Evolutionary conservation across 2,113 vertebrate species (phyloP).

Genomic region (Gnathonemus echidnorhynchus): DNA sequence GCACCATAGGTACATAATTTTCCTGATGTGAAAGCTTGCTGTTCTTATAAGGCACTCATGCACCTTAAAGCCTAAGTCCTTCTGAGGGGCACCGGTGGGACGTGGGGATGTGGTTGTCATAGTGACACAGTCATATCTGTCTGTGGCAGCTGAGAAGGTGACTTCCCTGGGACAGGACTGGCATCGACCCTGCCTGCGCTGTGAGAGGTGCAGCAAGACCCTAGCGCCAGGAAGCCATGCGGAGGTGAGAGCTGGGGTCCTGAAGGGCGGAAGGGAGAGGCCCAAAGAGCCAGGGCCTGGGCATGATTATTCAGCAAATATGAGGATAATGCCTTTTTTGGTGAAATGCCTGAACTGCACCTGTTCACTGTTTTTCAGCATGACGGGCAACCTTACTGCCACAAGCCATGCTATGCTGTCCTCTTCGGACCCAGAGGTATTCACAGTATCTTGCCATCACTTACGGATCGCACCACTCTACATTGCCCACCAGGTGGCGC

Average conservation of each 20-base stretch:
- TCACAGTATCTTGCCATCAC: not conserved
- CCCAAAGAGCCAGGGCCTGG: not conserved
- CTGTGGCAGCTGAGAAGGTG: conserved; percentile 83
- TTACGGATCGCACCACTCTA: not conserved
- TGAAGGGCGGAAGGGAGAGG: not conserved
- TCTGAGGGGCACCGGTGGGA: not conserved
- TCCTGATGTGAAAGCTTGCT: not conserved
- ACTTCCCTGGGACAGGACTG: conserved; percentile 96
- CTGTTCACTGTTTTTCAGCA: conserved; percentile 60
- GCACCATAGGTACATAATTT: not conserved
- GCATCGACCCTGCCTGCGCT: conserved; percentile 93
- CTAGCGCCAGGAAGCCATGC: conserved; percentile 86
- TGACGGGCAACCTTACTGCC: conserved; percentile 88
- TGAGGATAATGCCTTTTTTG: not conserved
- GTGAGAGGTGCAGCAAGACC: conserved; percentile 89
- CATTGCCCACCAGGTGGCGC: conserved; percentile 54
- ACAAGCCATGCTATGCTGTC: conserved; percentile 90
- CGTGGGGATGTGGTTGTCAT: not conserved
- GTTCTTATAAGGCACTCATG: not conserved
- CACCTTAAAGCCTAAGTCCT: not conserved
- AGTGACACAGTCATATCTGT: conserved; percentile 27
- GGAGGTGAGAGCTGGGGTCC: conserved; percentile 63
- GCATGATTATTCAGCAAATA: not conserved
- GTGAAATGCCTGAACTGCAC: not conserved
- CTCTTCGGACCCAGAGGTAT: conserved; percentile 93